phyloP scores from a whole-genome alignment of 1,140 invertebrate species.

The Aculops lycopersici region DNA sequence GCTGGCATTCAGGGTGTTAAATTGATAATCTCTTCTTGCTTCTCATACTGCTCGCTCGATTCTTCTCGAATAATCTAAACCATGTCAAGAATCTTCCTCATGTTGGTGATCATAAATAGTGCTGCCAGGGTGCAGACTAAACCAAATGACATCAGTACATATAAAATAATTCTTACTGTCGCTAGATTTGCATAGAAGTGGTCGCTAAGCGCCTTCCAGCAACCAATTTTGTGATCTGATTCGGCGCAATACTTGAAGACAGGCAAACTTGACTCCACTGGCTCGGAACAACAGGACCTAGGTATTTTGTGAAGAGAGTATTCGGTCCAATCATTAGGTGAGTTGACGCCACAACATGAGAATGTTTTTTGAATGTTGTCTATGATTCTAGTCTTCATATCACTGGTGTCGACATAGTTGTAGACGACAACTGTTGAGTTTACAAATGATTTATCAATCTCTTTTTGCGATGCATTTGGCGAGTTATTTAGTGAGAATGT shows the following conservation, averaged over 20 bases:
- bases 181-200: background rate
- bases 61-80: too few species aligned
- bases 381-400: background rate
- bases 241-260: background rate
- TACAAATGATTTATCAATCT: background rate
- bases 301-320: background rate
- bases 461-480: too few species aligned
- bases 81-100: too few species aligned
- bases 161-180: background rate
- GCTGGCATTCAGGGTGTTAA: too few species aligned
- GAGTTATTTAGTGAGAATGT: too few species aligned
- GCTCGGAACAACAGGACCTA: background rate
- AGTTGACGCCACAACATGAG: background rate
- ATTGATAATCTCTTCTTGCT: too few species aligned
- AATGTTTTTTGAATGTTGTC: background rate
- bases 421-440: background rate
- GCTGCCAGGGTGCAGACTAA: background rate
- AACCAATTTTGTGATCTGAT: background rate
- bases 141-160: background rate
- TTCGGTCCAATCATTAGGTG: background rate
- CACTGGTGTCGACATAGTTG: background rate
- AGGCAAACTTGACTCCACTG: background rate
- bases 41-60: too few species aligned
- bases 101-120: too few species aligned
- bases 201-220: background rate